Percentiles rank a stretch among this genome's conserved stretches.
Evolutionary conservation across 2,797 vertebrate species (phyloP).

Genomic region (Anguilla obscura): DNA sequence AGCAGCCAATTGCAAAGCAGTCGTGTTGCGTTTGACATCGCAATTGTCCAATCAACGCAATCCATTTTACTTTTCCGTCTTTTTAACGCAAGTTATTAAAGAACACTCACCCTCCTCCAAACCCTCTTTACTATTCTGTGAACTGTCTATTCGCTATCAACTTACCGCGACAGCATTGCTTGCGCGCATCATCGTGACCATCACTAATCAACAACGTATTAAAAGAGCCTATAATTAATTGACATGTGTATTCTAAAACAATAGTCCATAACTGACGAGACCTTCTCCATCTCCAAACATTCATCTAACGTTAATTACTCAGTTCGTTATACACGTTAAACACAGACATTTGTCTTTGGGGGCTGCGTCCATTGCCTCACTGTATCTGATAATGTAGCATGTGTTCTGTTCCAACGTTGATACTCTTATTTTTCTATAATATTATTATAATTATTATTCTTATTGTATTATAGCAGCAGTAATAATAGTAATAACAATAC

Average conservation of each 20-base stretch:
- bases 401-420: too few species aligned
- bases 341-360: not conserved
- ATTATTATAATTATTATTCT: not conserved
- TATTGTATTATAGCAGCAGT: too few species aligned
- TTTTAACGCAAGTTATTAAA: conserved; percentile 38
- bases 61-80: conserved; percentile 30
- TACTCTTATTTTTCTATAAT: not conserved
- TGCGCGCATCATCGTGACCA: not conserved
- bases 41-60: conserved; percentile 36
- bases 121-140: conserved; percentile 8
- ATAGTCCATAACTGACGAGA: not conserved
- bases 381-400: not conserved
- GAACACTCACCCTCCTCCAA: conserved; percentile 31
- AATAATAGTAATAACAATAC: not conserved
- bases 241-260: not conserved
- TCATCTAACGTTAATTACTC: not conserved
- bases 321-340: not conserved
- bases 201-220: not conserved
- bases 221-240: not conserved
- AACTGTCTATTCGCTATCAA: conserved; percentile 2
- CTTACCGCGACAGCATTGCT: conserved; percentile 21
- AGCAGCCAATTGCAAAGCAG: conserved; percentile 40
- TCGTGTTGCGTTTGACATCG: conserved; percentile 31
- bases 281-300: not conserved
- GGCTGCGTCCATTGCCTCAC: not conserved